Base-by-base conservation (phyloP, 2,888 invertebrate genomes). In the Sminthurinus aureus region DNA sequence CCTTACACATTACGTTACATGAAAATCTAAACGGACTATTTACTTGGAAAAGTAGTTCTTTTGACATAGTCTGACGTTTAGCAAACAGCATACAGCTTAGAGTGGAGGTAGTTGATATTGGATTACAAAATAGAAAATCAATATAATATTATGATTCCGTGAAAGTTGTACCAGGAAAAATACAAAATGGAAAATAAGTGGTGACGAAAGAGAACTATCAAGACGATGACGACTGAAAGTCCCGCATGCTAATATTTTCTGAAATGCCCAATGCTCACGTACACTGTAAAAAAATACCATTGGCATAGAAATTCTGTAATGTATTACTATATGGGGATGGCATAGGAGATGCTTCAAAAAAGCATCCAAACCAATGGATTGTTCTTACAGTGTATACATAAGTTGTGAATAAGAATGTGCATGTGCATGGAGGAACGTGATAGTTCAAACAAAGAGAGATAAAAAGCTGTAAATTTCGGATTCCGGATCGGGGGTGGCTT, bases 61-160 rank as follows among this genome's bases (percentile, higher is more conserved):
- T 38, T 38, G 38, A 38, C 38, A 38, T 38, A 38, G 1, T 38
- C 74, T 50, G 26, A 20, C 38, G 4, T 74, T n/a, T 15, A 15
- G 12, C 38, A 74, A 9, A 24, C 24, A 24, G n/a, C 18, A n/a
- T 20, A 20, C 1, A 69, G 24, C 20, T n/a, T 13, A 69, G 3
- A 69, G 38, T 6, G 3, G 38, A 4, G 6, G 38, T 11, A 58
- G 76, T 76, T 76, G 20, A 76, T 76, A 76, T 76, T 76, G 52
- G 50, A 76, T 76, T 76, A 76, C 52, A 22, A 22, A 50, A 75
- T 6, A 38, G 38, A 38, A 38, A 38, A 38, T 38, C 38, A 38
- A 38, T 38, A 38, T 1, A 38, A 38, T 38, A 38, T 38, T 38
- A 38, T 4, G 38, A 38, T 38, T 6, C 38, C 38, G 38, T 38